Percentiles rank a stretch among this genome's conserved stretches.
These are phyloP conservation scores for Montipora sp. DNA, from an alignment of 64 coral and sea anemone species.

Conservation along the genomic window DNA sequence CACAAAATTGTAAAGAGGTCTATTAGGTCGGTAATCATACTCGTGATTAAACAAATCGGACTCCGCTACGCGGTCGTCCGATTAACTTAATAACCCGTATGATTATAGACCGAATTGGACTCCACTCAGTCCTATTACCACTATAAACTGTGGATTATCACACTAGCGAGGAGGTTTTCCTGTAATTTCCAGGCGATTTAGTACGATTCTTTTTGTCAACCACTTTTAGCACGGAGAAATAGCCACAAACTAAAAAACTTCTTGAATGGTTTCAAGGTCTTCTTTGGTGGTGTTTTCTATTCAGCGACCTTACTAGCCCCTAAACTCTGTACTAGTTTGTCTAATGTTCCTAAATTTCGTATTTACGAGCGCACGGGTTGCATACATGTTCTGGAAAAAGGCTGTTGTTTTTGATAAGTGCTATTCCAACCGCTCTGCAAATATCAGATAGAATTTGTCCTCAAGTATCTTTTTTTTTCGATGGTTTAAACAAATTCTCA, in stretches of 20 bases:
- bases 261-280: slow-evolving; percentile 15
- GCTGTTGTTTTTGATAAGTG: slow-evolving; percentile 13
- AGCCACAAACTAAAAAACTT: slow-evolving; percentile 13
- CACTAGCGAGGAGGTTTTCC: too few relatives aligned
- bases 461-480: slow-evolving; percentile 23
- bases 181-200: neutral
- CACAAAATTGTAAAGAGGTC: too few relatives aligned
- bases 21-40: too few relatives aligned
- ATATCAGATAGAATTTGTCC: slow-evolving; percentile 23
- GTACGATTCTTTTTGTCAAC: slow-evolving; percentile 38
- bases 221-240: neutral
- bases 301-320: neutral
- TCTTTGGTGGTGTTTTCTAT: slow-evolving; percentile 19
- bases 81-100: too few relatives aligned
- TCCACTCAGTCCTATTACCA: too few relatives aligned
- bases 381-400: slow-evolving; percentile 29
- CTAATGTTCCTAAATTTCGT: slow-evolving; percentile 34
- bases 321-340: slow-evolving; percentile 13
- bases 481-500: slow-evolving; percentile 53
- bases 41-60: too few relatives aligned
- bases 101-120: too few relatives aligned
- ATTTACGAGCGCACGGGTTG: slow-evolving; percentile 56
- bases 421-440: slow-evolving; percentile 21
- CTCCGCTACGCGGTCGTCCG: too few relatives aligned
- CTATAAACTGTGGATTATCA: too few relatives aligned